Evolutionary conservation across 2,888 invertebrate genomes (phyloP).

Genomic region (Drosophila incognita): DNA sequence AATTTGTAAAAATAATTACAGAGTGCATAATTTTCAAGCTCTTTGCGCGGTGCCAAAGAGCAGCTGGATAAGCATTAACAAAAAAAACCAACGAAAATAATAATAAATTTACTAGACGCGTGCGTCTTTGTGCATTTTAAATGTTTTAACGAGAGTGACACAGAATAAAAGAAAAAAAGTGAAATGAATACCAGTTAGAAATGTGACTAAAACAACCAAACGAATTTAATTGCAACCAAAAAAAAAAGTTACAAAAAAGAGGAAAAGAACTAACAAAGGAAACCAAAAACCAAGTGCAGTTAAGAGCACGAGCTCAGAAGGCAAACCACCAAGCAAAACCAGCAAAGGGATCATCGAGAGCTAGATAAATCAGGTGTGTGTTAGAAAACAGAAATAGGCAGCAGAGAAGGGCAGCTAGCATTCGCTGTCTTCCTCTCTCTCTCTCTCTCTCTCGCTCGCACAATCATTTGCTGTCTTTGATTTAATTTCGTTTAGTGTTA

Average conservation of each 20-base stretch:
- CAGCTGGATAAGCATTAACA: conserved; percentile 27
- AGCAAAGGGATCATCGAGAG: conserved; percentile 31
- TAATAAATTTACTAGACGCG: conserved; percentile 19
- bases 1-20: conserved; percentile 22
- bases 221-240: conserved; percentile 40
- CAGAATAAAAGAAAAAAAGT: conserved; percentile 29
- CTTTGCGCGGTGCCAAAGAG: conserved; percentile 50
- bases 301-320: conserved; percentile 40
- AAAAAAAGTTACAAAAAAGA: conserved; percentile 13
- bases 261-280: conserved; percentile 37
- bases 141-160: conserved; percentile 41
- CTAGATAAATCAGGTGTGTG: conserved; percentile 48
- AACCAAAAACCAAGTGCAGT: conserved; percentile 29
- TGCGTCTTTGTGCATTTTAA: conserved; percentile 48
- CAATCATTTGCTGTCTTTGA: background rate
- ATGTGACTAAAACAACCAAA: conserved; percentile 66
- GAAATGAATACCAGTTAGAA: conserved; percentile 66
- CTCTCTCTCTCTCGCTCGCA: background rate
- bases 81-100: conserved; percentile 10
- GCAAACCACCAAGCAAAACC: conserved; percentile 21
- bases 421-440: background rate
- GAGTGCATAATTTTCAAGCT: conserved; percentile 49
- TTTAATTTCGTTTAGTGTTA: background rate
- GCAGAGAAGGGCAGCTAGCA: conserved; percentile 21
- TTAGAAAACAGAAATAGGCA: conserved; percentile 43